Evolutionary conservation across 1,140 invertebrate species (phyloP), one percentile per base, ranked within the genome.

Genomic region (Vanessa atalanta): DNA sequence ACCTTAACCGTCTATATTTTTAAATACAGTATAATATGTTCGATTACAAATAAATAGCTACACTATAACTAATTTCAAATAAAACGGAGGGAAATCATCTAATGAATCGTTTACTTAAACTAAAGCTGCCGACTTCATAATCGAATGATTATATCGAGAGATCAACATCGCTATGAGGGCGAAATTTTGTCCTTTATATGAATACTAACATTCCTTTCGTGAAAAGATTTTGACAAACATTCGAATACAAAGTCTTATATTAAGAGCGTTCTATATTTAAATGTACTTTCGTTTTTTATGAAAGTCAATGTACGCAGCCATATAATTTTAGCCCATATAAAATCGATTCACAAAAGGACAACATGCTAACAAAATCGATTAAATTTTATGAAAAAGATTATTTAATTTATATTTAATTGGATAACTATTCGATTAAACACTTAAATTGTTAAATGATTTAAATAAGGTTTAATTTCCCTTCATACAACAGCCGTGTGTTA

Each of bases 31-130:
- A 66, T 43, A 31, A 31, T 31, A 75, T 20, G n/a, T 55, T 75
- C 48, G 74, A 76, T 69, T 72, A 72, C 26, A 61, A 77, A 91
- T 91, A 91, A 91, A 91, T 90, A 89, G 71, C 83, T 83, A 76
- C 57, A 61, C 83, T 82, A 83, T 31, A 73, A 73, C 60, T 76
- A 80, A 69, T 76, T 64, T 65, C 82, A 71, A 83, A 81, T 76
- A 82, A 82, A 72, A 84, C 87, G 88, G 86, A 91, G 87, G 87
- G 89, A 84, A 86, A 82, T 75, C 60, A 79, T 67, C 57, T 69
- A 74, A 69, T 69, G 66, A 69, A 69, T 23, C 55, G 15, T 31
- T 47, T 16, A 70, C 53, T 57, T 76, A 68, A 72, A 76, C 69
- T 76, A 76, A 76, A 70, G 66, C 73, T 57, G 64, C 63, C 47